Evolutionary conservation across 1,140 invertebrate species (phyloP).

Genomic region (Apocrypta bakeri): DNA sequence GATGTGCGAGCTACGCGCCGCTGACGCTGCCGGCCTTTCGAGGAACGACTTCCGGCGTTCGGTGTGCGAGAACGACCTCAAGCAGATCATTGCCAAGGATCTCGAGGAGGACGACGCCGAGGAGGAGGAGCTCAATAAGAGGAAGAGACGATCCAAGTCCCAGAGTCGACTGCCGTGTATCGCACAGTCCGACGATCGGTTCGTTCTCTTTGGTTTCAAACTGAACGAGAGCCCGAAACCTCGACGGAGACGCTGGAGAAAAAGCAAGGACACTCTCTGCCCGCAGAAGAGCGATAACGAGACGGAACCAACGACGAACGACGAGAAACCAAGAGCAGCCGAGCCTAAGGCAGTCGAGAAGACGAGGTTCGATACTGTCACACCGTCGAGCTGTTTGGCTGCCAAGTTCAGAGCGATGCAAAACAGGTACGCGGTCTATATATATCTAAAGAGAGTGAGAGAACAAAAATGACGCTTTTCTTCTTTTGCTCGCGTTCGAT

Average conservation of each 20-base stretch:
- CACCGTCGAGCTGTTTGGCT: conserved; percentile 78
- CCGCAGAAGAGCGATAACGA: conserved; percentile 10
- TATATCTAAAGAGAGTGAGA: no score
- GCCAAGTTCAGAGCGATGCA: conserved; percentile 83
- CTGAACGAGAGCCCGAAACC: conserved; percentile 53
- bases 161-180: conserved; percentile 63
- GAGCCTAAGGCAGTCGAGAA: not conserved
- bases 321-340: not conserved
- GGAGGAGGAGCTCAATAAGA: conserved; percentile 61
- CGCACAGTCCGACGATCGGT: conserved; percentile 61
- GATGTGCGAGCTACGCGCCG: conserved; percentile 60
- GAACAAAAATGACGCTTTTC: not conserved
- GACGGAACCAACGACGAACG: not conserved
- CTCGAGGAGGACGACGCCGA: conserved; percentile 49
- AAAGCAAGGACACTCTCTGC: conserved; percentile 48
- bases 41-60: conserved; percentile 66
- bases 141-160: conserved; percentile 68
- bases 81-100: conserved; percentile 53
- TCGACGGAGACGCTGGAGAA: conserved; percentile 53
- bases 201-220: conserved; percentile 63
- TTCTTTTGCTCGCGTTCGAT: no score
- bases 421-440: conserved; percentile 67
- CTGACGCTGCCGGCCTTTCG: conserved; percentile 53
- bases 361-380: conserved; percentile 67
- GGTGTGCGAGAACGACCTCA: conserved; percentile 67